Evolutionary conservation across 2,797 vertebrate genomes (phyloP).

Genomic region (Peromyscus melanophrys): DNA sequence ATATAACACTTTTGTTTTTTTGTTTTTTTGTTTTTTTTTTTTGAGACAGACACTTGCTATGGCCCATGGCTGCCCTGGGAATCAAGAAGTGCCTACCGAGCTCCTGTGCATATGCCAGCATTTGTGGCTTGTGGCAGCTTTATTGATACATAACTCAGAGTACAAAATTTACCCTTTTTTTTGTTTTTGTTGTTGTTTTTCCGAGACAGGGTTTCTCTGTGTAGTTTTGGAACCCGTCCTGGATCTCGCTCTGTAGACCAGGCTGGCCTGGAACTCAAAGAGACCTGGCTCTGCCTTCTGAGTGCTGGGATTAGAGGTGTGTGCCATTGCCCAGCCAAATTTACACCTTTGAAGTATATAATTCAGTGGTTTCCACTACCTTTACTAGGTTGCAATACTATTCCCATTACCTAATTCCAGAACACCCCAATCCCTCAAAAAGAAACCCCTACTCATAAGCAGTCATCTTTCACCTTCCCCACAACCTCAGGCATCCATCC

Average conservation of each 20-base stretch:
- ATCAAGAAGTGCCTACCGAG: background rate
- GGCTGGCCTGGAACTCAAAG: too few relatives aligned
- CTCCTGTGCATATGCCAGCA: background rate
- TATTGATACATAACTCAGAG: background rate
- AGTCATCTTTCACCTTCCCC: background rate
- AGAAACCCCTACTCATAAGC: background rate
- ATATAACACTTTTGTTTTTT: background rate
- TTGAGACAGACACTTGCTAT: background rate
- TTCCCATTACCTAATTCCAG: background rate
- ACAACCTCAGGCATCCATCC: background rate
- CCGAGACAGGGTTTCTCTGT: too few relatives aligned
- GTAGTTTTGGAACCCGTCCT: too few relatives aligned
- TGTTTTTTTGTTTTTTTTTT: conserved; percentile 10
- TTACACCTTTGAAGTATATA: background rate
- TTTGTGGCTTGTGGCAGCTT: background rate
- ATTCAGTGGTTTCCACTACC: background rate
- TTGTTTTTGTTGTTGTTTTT: too few relatives aligned
- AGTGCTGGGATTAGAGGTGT: too few relatives aligned
- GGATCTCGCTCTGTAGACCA: too few relatives aligned
- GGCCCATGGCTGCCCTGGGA: background rate
- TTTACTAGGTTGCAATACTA: background rate
- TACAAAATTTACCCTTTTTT: background rate
- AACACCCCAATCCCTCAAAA: background rate
- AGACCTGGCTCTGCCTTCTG: too few relatives aligned
- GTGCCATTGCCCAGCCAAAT: background rate